These are phyloP conservation scores for Gymnocephalus cernua DNA, from an alignment of 2,113 vertebrate genomes.

Conservation along the genomic window DNA sequence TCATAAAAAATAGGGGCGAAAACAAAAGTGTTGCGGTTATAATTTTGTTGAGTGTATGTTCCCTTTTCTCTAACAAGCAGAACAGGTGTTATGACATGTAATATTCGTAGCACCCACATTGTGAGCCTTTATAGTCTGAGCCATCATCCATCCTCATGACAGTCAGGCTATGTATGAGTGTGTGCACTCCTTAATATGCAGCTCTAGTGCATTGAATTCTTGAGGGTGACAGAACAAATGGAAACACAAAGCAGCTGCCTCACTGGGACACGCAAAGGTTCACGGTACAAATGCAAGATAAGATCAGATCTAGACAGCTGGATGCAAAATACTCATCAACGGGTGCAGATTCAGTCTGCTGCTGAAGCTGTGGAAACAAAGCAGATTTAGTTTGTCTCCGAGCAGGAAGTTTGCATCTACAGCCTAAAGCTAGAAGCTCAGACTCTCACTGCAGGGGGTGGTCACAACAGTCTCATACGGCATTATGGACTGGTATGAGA, in stretches of 20 bases:
- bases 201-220: slow-evolving; percentile 34
- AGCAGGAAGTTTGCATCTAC: slow-evolving; percentile 29
- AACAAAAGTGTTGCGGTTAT: too few species aligned
- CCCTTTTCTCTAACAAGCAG: slow-evolving; percentile 12
- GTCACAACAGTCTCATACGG: slow-evolving; percentile 16
- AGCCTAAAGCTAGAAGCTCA: slow-evolving; percentile 34
- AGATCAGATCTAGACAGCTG: slow-evolving; percentile 26
- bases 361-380: slow-evolving; percentile 34
- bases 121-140: slow-evolving; percentile 25
- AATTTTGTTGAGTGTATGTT: too few species aligned
- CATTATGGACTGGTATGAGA: slow-evolving; percentile 38
- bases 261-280: slow-evolving; percentile 37
- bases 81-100: slow-evolving; percentile 15
- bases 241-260: slow-evolving; percentile 50
- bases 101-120: slow-evolving; percentile 15
- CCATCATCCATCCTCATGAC: slow-evolving; percentile 46
- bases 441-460: slow-evolving; percentile 28
- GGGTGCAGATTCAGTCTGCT: slow-evolving; percentile 21
- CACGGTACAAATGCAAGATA: slow-evolving; percentile 43
- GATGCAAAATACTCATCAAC: slow-evolving; percentile 29
- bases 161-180: slow-evolving; percentile 24
- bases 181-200: slow-evolving; percentile 43
- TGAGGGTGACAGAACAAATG: slow-evolving; percentile 45
- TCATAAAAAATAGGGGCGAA: too few species aligned
- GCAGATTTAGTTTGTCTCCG: slow-evolving; percentile 43